These are phyloP conservation scores for Syrphus vitripennis DNA, from an alignment of 2,888 invertebrate species.

Conservation along the genomic window DNA sequence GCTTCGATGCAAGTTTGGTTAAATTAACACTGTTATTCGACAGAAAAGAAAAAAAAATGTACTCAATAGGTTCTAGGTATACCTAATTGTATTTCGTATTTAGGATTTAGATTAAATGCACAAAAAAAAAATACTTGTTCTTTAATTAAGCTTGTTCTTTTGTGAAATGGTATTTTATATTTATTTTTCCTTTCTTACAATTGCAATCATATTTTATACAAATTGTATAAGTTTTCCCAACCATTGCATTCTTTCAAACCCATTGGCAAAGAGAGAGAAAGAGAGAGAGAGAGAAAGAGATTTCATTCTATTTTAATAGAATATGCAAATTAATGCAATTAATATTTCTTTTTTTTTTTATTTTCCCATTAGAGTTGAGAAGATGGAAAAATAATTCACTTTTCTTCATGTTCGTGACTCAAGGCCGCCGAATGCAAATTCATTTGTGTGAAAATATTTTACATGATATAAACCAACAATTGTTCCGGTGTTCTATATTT, in stretches of 20 bases:
- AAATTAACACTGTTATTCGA: slow-evolving; percentile 65
- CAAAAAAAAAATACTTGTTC: background rate
- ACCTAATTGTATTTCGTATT: background rate
- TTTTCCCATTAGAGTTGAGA: background rate
- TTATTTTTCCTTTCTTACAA: background rate
- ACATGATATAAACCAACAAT: slow-evolving; percentile 16
- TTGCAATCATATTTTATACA: background rate
- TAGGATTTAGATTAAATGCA: slow-evolving; percentile 9
- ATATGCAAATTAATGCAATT: slow-evolving; percentile 11
- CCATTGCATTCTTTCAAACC: no score
- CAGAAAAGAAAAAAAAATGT: slow-evolving; percentile 45
- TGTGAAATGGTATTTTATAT: background rate
- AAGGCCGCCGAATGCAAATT: slow-evolving; percentile 21
- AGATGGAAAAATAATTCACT: slow-evolving; percentile 61
- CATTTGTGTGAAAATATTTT: slow-evolving; percentile 50
- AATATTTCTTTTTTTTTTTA: slow-evolving; percentile 6
- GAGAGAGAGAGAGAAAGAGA: background rate
- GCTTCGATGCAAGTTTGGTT: slow-evolving; percentile 65
- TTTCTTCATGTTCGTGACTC: slow-evolving; percentile 47
- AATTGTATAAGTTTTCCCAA: background rate
- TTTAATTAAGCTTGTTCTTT: background rate
- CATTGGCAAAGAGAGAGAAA: no score
- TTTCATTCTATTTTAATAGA: background rate
- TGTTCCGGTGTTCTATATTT: slow-evolving; percentile 21
- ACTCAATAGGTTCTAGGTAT: slow-evolving; percentile 28